These are phyloP conservation scores for Sceliomorpha sp. DNA, from an alignment of 2,888 invertebrate genomes.

Conservation along the genomic window DNA sequence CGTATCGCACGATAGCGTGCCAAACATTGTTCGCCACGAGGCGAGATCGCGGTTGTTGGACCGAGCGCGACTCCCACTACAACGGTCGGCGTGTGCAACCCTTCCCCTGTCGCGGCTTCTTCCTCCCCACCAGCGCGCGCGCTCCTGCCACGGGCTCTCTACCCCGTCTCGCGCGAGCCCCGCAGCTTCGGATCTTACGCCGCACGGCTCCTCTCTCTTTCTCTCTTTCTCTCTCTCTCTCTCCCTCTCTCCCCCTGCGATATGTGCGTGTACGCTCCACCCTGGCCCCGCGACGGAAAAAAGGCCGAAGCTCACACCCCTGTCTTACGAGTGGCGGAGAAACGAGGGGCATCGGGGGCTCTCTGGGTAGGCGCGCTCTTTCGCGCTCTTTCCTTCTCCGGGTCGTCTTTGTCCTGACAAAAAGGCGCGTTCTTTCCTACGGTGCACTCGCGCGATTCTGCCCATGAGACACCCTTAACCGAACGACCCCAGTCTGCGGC, in stretches of 20 bases:
- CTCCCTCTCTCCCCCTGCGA: conserved; percentile 50
- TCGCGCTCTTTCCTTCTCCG: too few relatives aligned
- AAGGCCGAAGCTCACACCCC: conserved; percentile 47
- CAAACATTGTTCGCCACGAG: conserved; percentile 74
- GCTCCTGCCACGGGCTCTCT: conserved; percentile 60
- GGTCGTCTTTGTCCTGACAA: too few relatives aligned
- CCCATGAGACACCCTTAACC: too few relatives aligned
- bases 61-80: conserved; percentile 45
- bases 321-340: too few relatives aligned
- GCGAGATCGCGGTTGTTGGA: conserved; percentile 51
- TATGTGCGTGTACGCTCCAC: conserved; percentile 38
- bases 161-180: too few relatives aligned
- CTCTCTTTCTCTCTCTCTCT: too few relatives aligned
- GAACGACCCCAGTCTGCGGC: too few relatives aligned
- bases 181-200: too few relatives aligned
- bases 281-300: conserved; percentile 42
- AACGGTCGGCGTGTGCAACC: conserved; percentile 44
- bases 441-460: too few relatives aligned
- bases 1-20: conserved; percentile 74
- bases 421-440: too few relatives aligned
- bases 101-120: conserved; percentile 33
- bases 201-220: too few relatives aligned
- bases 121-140: conserved; percentile 41
- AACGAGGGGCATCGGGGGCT: conserved; percentile 24
- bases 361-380: too few relatives aligned